Evolutionary conservation across 2,797 vertebrate species (phyloP).

Genomic region (Rhabdomys pumilio): DNA sequence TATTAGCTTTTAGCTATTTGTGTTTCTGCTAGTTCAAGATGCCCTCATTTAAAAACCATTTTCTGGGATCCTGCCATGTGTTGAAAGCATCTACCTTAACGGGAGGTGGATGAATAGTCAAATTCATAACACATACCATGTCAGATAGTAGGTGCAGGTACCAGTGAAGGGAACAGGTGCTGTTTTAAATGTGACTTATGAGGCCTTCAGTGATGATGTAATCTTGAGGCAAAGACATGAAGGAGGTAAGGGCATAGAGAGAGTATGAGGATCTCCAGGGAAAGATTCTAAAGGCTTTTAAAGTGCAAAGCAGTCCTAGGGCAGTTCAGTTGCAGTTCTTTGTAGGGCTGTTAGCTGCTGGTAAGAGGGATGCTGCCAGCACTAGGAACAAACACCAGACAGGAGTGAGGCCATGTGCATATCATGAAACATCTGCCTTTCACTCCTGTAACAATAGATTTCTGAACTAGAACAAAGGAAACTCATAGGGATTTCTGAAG

Average conservation of each 20-base stretch:
- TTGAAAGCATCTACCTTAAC: neutral
- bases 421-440: neutral
- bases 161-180: neutral
- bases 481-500: neutral
- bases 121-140: neutral
- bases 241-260: neutral
- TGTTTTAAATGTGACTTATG: neutral
- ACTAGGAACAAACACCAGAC: neutral
- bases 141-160: neutral
- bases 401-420: neutral
- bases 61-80: neutral
- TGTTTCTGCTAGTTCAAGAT: conserved; percentile 17
- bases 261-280: neutral
- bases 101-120: conserved; percentile 7
- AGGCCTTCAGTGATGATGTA: neutral
- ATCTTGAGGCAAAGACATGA: neutral
- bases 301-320: neutral
- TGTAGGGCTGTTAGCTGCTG: neutral
- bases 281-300: neutral
- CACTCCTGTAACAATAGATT: neutral
- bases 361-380: neutral
- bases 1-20: conserved; percentile 19
- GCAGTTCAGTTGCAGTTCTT: neutral
- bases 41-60: conserved; percentile 41
- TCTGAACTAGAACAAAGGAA: neutral